These are phyloP conservation scores for Mesocricetus auratus DNA, from an alignment of 2,113 vertebrate species.

Conservation along the genomic window DNA sequence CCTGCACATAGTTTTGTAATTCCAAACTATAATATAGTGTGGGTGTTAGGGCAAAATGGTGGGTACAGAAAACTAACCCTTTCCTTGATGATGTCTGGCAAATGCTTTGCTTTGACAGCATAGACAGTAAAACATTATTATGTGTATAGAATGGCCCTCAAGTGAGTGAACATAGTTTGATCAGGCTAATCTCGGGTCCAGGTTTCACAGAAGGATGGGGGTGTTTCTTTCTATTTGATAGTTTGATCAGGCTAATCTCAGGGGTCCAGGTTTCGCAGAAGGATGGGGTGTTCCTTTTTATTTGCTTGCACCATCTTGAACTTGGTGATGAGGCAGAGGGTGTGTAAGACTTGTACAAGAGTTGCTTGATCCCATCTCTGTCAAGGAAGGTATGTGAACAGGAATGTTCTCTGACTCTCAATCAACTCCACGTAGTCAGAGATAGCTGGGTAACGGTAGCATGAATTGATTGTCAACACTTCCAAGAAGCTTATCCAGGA, in stretches of 20 bases:
- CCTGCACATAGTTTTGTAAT: not conserved
- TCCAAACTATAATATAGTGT: not conserved
- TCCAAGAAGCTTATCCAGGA: slow-evolving; percentile 89
- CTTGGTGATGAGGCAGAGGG: not conserved
- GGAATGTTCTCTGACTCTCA: not conserved
- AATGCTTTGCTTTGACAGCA: not conserved
- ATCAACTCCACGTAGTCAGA: slow-evolving; percentile 87
- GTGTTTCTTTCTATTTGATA: not conserved
- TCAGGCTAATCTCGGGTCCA: not conserved
- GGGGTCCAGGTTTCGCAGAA: not conserved
- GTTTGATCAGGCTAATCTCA: not conserved
- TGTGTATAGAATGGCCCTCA: not conserved
- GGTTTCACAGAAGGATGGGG: not conserved
- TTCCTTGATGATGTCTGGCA: not conserved
- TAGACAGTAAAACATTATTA: not conserved
- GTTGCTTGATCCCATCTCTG: not conserved
- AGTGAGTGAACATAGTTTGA: not conserved
- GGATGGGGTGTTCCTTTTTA: not conserved
- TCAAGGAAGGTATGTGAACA: not conserved
- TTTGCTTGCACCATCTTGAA: not conserved
- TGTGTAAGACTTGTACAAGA: not conserved
- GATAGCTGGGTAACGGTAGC: slow-evolving; percentile 89
- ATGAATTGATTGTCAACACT: slow-evolving; percentile 91
- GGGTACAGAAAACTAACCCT: not conserved
- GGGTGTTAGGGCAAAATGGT: not conserved